phyloP scores from a whole-genome alignment of 2,797 vertebrate genomes.

The Acanthurus tractus region DNA sequence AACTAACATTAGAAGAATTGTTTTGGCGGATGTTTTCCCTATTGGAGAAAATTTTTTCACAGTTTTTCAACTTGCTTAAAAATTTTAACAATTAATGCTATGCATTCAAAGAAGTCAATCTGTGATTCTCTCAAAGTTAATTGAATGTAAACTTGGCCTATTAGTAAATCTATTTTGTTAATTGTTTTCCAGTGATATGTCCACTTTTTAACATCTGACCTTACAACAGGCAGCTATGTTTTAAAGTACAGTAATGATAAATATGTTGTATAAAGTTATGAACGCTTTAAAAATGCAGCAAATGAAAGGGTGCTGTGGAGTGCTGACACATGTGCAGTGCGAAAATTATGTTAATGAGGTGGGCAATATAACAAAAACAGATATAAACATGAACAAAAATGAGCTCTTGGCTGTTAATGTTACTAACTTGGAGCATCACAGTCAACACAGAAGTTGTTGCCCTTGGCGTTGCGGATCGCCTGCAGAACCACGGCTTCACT shows the following conservation, averaged over 20 bases:
- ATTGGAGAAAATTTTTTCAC: no score
- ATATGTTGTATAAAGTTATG: no score
- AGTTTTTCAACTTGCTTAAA: not conserved
- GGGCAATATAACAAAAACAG: not conserved
- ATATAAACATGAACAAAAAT: not conserved
- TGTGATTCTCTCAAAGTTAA: not conserved
- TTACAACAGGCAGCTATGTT: not conserved
- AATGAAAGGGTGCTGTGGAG: not conserved
- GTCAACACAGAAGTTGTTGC: constrained; percentile 94
- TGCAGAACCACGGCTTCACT: constrained; percentile 94
- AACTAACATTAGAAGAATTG: not conserved
- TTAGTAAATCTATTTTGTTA: not conserved
- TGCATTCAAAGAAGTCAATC: not conserved
- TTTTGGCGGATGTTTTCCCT: constrained; percentile 8
- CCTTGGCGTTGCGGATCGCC: constrained; percentile 92
- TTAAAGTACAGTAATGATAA: no score
- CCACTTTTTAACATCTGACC: not conserved
- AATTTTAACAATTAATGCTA: not conserved
- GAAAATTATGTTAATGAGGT: not conserved
- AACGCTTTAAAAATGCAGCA: not conserved
- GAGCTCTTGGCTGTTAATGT: not conserved
- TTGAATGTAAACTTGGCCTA: not conserved
- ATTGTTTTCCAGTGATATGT: not conserved
- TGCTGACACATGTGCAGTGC: not conserved
- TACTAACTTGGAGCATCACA: constrained; percentile 93